phyloP scores from a whole-genome alignment of 2,113 vertebrate genomes.

The Morone saxatilis region DNA sequence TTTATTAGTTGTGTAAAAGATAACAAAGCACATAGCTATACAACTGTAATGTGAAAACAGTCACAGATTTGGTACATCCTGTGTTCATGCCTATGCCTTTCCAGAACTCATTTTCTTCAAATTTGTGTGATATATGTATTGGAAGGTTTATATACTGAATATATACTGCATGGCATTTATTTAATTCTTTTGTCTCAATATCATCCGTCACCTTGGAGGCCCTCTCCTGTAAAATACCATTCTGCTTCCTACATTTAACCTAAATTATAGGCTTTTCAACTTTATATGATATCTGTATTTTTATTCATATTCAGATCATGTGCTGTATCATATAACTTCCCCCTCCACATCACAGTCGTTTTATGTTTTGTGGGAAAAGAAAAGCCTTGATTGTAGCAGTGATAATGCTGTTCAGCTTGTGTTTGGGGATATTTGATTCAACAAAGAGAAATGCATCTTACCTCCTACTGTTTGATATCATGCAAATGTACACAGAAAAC shows the following conservation, averaged over 20 bases:
- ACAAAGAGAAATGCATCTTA: not conserved
- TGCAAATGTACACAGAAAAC: slow-evolving; percentile 6
- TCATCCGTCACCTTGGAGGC: not conserved
- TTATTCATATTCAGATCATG: not conserved
- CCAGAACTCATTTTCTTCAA: not conserved
- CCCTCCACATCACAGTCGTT: not conserved
- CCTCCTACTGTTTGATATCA: slow-evolving; percentile 10
- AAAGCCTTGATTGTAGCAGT: not conserved
- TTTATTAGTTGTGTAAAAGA: too few species aligned
- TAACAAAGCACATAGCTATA: not conserved
- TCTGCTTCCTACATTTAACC: not conserved
- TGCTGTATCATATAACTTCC: not conserved
- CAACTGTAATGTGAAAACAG: not conserved
- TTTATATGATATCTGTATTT: not conserved
- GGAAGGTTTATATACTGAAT: not conserved
- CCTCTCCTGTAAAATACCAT: not conserved
- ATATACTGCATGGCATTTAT: not conserved
- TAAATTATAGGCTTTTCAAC: not conserved
- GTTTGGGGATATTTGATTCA: slow-evolving; percentile 2
- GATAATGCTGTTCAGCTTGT: not conserved
- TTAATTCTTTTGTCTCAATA: not conserved
- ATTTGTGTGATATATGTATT: not conserved
- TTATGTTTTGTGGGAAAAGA: not conserved
- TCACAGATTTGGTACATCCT: not conserved
- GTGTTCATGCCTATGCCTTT: not conserved